Conservation (phyloP, 2,888 invertebrate species). For the Pycnomerus fuliginosus region DNA sequence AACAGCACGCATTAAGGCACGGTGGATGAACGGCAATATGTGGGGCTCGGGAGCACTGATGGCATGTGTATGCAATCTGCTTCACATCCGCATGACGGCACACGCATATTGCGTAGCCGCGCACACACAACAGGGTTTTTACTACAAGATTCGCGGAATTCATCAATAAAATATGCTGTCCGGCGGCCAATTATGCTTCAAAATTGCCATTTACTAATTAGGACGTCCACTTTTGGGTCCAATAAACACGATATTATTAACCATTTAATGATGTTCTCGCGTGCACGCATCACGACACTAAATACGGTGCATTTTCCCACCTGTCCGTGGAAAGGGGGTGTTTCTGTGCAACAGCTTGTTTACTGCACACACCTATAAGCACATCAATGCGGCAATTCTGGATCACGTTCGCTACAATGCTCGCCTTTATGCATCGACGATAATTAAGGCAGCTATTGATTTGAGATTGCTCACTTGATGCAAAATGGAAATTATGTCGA, state of each 20-base stretch:
- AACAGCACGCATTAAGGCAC: constrained; percentile 26
- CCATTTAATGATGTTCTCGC: too few relatives aligned
- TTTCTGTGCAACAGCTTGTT: constrained; percentile 51
- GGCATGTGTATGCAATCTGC: constrained; percentile 42
- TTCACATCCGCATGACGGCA: constrained; percentile 34
- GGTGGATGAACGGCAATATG: constrained; percentile 37
- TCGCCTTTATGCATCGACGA: constrained; percentile 37
- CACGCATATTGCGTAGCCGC: constrained; percentile 41
- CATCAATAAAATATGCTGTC: too few relatives aligned
- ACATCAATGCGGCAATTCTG: constrained; percentile 41
- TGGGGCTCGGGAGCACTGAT: constrained; percentile 28
- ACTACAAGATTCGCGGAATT: not conserved
- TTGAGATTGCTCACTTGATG: constrained; percentile 28
- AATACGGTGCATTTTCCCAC: not conserved
- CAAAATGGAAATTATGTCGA: constrained; percentile 2
- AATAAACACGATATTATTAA: too few relatives aligned
- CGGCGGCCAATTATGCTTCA: too few relatives aligned
- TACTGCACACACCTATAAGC: constrained; percentile 43
- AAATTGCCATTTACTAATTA: too few relatives aligned
- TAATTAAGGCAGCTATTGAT: constrained; percentile 28
- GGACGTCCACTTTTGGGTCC: too few relatives aligned
- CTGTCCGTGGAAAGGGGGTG: constrained; percentile 28
- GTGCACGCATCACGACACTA: too few relatives aligned
- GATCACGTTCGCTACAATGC: constrained; percentile 40
- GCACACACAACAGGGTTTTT: too few relatives aligned